Conservation (phyloP, 2,888 invertebrate genomes). For the Scaptodrosophila latifasciaeformis region DNA sequence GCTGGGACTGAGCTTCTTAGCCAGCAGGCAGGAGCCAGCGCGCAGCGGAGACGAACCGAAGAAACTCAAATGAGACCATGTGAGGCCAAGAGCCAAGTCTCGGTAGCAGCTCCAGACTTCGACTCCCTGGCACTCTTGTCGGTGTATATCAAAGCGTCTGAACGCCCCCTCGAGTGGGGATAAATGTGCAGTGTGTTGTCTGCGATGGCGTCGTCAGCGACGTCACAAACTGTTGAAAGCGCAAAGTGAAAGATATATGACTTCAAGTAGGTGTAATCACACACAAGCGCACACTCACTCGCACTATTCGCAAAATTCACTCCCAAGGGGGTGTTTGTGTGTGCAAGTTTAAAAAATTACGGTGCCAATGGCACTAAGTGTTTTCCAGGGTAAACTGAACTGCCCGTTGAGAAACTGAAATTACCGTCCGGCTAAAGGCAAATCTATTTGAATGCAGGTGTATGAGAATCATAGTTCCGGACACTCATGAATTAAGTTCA, state of each 20-base stretch:
- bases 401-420: slow-evolving; percentile 51
- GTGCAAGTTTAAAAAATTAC: slow-evolving; percentile 42
- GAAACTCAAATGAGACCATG: too few relatives aligned
- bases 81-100: slow-evolving; percentile 27
- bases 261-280: slow-evolving; percentile 65
- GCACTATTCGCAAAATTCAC: background rate
- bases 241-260: slow-evolving; percentile 68
- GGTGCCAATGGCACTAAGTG: slow-evolving; percentile 47
- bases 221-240: slow-evolving; percentile 69
- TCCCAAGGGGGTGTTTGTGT: background rate
- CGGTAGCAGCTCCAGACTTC: slow-evolving; percentile 36
- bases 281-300: slow-evolving; percentile 33
- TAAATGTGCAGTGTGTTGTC: slow-evolving; percentile 40
- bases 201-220: slow-evolving; percentile 36
- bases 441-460: too few relatives aligned
- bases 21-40: too few relatives aligned
- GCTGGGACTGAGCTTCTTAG: slow-evolving; percentile 7
- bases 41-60: too few relatives aligned
- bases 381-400: slow-evolving; percentile 49
- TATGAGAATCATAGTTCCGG: too few relatives aligned
- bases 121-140: slow-evolving; percentile 15
- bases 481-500: too few relatives aligned
- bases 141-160: slow-evolving; percentile 61
- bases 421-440: too few relatives aligned
- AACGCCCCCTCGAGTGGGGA: slow-evolving; percentile 45